Evolutionary conservation across 2,888 invertebrate species (phyloP), one percentile per base, ranked within the genome.

Genomic region (Cheilosia soror): DNA sequence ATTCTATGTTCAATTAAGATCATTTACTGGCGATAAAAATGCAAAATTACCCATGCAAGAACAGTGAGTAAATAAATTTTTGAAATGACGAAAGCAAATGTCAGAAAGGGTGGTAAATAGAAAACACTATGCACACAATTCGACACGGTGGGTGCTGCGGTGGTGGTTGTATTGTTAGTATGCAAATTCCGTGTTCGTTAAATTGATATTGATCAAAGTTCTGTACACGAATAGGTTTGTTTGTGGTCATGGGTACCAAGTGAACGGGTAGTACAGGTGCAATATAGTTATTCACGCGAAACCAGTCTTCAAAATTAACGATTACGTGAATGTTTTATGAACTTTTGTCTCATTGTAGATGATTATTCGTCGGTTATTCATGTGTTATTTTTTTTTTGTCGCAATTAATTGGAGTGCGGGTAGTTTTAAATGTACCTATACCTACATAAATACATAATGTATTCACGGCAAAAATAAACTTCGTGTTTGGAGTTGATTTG

Each of bases 1-100:
- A 71, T 57, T 55, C 37, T 11, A 40, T 81, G 89, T 90, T 90
- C 89, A 90, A 90, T 90, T 90, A 89, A 90, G 90, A 91, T 90
- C 90, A 89, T 87, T 88, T 89, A 87, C 77, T 80, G 84, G 89
- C 89, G 91, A 91, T 90, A 90, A 90, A 89, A 89, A 69, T 63
- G 47, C 77, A 89, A 91, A 91, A 90, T 90, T 90, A 90, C 89
- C 87, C 87, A 87, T 68, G 75, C 53, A 72, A 29, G 60, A 51
- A 33, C 5, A 15, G 15, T n/a, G 49, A 58, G 71, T 51, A 60
- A 37, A 60, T 69, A n/a, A n/a, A n/a, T 58, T 49, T 37, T 47
- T 47, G 9, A 15, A 25, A 49, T 11, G 33, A 20, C 13, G 42
- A 42, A 62, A 51, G 33, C 42, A 42, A 62, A 44, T 42, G 55